phyloP scores from a whole-genome alignment of 1,140 invertebrate genomes.

The Tribolium castaneum region DNA sequence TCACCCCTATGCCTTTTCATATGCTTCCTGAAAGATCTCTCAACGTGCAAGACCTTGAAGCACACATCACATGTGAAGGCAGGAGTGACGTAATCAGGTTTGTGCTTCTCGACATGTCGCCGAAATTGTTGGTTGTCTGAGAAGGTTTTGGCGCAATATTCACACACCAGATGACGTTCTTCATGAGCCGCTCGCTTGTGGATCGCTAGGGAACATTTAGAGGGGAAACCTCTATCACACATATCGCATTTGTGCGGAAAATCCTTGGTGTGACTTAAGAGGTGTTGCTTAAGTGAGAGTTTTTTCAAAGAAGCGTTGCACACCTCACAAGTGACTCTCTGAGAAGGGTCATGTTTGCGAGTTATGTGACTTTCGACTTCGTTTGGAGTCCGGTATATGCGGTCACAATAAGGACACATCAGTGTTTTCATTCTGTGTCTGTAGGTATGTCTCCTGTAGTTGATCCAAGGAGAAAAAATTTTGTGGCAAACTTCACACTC shows the following conservation, averaged over 20 bases:
- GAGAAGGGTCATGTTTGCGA: too few species aligned
- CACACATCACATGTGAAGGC: not conserved
- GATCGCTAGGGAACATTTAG: not conserved
- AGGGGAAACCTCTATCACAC: not conserved
- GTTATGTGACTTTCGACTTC: too few species aligned
- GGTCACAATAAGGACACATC: too few species aligned
- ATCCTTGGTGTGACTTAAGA: not conserved
- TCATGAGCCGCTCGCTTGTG: constrained; percentile 13
- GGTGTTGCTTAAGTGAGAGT: not conserved
- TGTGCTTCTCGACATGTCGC: not conserved
- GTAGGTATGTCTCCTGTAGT: too few species aligned
- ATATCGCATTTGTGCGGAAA: not conserved
- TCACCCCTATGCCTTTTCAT: constrained; percentile 11
- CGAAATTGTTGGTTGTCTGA: not conserved
- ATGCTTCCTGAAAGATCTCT: constrained; percentile 67
- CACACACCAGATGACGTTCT: not conserved
- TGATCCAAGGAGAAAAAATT: too few species aligned
- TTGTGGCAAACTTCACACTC: too few species aligned
- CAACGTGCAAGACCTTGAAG: not conserved
- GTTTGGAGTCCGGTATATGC: too few species aligned
- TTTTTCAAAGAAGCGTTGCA: too few species aligned
- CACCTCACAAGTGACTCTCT: too few species aligned
- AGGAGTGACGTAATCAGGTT: not conserved
- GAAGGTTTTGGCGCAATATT: not conserved
- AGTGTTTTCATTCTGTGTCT: too few species aligned